Conservation (phyloP, 2,888 invertebrate species). For the Yponomeuta malinellus region DNA sequence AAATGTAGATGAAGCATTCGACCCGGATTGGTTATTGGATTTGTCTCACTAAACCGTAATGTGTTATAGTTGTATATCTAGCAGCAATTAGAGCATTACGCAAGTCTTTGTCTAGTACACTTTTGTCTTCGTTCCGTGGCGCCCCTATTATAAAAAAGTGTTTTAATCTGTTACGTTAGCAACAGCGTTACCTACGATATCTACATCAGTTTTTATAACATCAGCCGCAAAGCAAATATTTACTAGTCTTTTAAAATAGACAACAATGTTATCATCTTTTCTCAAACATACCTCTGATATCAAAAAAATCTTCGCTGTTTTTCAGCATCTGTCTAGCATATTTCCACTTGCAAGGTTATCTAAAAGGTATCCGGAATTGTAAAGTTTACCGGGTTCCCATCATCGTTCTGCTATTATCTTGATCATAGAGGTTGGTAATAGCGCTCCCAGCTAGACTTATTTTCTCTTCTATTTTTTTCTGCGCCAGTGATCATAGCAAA, state of each 20-base stretch:
- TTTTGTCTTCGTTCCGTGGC: conserved; percentile 9
- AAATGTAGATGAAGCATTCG: conserved; percentile 6
- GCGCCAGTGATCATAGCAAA: conserved; percentile 14
- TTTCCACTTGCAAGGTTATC: neutral
- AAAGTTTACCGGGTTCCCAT: neutral
- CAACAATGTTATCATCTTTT: neutral
- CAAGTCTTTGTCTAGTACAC: conserved; percentile 3
- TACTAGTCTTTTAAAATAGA: neutral
- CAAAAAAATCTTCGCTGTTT: too few species aligned
- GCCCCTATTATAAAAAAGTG: neutral
- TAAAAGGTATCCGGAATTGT: neutral
- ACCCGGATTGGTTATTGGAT: conserved; percentile 10
- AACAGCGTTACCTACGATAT: conserved; percentile 2
- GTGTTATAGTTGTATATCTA: neutral
- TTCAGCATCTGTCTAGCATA: neutral
- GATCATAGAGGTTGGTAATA: neutral
- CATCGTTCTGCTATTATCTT: neutral
- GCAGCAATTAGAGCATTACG: conserved; percentile 12
- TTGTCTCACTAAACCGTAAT: neutral
- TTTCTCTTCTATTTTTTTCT: conserved; percentile 1
- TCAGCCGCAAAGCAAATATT: neutral
- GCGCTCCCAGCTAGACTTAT: neutral
- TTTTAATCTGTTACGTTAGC: conserved; percentile 7
- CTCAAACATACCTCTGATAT: too few species aligned
- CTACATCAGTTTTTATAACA: conserved; percentile 9